Percentiles rank a stretch among this genome's conserved stretches.
Conservation (phyloP, 2,113 vertebrate species). For the Elachura formosa region DNA sequence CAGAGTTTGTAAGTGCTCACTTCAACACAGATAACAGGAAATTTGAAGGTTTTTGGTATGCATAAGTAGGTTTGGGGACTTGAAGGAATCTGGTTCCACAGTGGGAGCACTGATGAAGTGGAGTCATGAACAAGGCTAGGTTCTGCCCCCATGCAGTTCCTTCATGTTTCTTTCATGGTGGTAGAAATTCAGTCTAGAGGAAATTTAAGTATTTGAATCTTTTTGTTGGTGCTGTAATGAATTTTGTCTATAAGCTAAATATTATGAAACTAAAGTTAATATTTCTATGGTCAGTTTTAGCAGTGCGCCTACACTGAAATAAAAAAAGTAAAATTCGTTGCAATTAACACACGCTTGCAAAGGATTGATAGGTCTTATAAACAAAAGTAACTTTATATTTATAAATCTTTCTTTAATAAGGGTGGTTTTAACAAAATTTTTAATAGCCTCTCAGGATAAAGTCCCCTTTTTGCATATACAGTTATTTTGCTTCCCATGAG, state of each 20-base stretch:
- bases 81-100: not conserved
- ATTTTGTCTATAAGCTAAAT: not conserved
- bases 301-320: not conserved
- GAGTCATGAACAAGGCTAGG: fast-evolving
- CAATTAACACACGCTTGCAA: not conserved
- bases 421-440: not conserved
- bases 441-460: not conserved
- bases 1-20: not conserved
- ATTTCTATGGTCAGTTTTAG: not conserved
- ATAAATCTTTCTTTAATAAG: not conserved
- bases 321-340: not conserved
- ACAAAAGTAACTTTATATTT: not conserved
- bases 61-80: not conserved
- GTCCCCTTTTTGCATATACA: fast-evolving
- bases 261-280: not conserved
- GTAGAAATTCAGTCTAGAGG: not conserved
- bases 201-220: not conserved
- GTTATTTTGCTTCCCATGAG: not conserved
- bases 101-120: not conserved
- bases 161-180: not conserved
- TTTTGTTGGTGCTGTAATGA: not conserved
- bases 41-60: not conserved
- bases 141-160: not conserved
- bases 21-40: not conserved
- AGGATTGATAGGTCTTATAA: not conserved